A percentile compares a stretch with the other conserved stretches of the same genome.
Conservation (phyloP, 2,888 invertebrate species). For the Tolmerus cingulatus region DNA sequence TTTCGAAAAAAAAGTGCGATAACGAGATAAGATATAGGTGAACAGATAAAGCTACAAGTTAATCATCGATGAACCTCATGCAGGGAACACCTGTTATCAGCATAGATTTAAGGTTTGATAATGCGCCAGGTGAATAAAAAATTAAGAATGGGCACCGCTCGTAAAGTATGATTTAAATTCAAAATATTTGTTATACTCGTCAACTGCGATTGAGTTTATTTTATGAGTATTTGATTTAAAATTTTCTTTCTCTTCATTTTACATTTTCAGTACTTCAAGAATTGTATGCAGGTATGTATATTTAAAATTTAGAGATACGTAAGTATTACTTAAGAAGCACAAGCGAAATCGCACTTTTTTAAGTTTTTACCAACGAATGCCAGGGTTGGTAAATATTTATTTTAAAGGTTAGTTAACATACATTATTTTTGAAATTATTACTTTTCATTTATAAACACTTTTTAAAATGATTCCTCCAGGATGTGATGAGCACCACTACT, state of each 20-base stretch:
- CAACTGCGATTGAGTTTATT: background rate
- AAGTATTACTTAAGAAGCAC: too few relatives aligned
- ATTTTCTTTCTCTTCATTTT: background rate
- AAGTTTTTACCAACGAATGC: background rate
- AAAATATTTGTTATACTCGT: background rate
- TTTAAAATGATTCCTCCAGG: too few relatives aligned
- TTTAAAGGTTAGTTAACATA: too few relatives aligned
- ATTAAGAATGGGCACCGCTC: background rate
- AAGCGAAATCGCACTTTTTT: too few relatives aligned
- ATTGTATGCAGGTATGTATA: background rate
- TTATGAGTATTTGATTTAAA: background rate
- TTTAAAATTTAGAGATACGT: too few relatives aligned
- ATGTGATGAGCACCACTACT: too few relatives aligned
- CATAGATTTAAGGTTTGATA: background rate
- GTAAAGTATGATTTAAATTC: background rate
- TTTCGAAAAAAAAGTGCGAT: background rate
- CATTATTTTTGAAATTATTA: too few relatives aligned
- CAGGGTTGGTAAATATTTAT: too few relatives aligned
- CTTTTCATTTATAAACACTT: too few relatives aligned
- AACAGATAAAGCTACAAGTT: background rate
- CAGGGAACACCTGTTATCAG: background rate
- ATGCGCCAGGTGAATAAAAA: background rate
- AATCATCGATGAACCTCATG: background rate
- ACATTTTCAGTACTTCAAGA: background rate
- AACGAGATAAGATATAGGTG: background rate